Percentiles rank a stretch among this genome's conserved stretches.
Evolutionary conservation across 2,797 vertebrate genomes (phyloP).

Genomic region (Cyclopterus lumpus): DNA sequence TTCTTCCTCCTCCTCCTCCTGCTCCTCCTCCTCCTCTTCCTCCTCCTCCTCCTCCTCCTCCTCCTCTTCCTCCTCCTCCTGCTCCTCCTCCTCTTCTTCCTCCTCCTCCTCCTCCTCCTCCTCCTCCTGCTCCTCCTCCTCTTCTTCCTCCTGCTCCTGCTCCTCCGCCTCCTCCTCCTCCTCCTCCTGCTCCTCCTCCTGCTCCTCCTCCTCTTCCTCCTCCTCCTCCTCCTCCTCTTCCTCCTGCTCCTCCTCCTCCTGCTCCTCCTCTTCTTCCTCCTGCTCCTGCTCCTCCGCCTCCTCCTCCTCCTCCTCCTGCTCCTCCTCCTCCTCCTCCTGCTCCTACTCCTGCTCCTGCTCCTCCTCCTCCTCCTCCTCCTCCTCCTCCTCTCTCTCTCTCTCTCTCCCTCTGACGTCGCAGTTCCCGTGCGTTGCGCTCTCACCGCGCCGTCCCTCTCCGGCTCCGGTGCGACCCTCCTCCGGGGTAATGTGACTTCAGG

Average conservation of each 20-base stretch:
- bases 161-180: conserved; percentile 40
- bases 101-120: conserved; percentile 40
- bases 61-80: conserved; percentile 24
- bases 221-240: conserved; percentile 30
- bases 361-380: background rate
- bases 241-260: conserved; percentile 24
- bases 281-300: conserved; percentile 51
- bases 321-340: background rate
- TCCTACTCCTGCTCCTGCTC: too few species aligned
- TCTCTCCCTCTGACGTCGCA: conserved; percentile 45
- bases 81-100: background rate
- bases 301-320: background rate
- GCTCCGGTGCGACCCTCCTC: background rate
- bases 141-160: too few species aligned
- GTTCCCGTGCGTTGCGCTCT: conserved; percentile 61
- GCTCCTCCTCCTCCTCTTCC: conserved; percentile 34
- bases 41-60: background rate
- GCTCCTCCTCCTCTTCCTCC: conserved; percentile 26
- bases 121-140: background rate
- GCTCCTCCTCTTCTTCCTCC: too few species aligned
- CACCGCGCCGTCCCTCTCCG: conserved; percentile 21
- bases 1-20: background rate
- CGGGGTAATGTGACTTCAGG: conserved; percentile 11
- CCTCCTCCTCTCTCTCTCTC: conserved; percentile 5
- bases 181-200: background rate